Base-by-base conservation (phyloP, 1,140 invertebrate genomes). In the Heliothis virescens region DNA sequence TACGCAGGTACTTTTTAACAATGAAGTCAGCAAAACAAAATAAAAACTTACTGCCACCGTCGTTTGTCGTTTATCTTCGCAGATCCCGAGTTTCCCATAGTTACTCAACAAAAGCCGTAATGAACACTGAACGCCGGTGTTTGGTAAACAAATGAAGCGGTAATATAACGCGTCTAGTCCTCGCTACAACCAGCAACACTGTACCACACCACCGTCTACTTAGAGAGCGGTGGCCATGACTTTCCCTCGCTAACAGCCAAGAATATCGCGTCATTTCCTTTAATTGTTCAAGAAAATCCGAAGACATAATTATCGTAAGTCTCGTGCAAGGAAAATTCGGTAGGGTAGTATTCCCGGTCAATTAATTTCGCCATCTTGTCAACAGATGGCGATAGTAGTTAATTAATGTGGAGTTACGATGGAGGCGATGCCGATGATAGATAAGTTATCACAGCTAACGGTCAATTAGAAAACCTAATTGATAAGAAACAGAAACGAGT, bases 61-160 rank as follows among this genome's bases (percentile, higher is more conserved):
- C 87, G 89, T 84, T 94, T 92, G 78, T 92, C 92, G 78, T 91
- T 94, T 53, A 94, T 53, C 83, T 92, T 92, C 21, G 92, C 82
- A 18, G 92, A 94, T 63, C 91, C 92, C 7, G 90, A 87, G 84
- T 94, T 94, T 82, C 92, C 92, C 92, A 94, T 94, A 75, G 41
- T 59, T 41, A 7, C 15, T 69, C 48, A 41, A 21, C 52, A 67
- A 48, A 80, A 79, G 5, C 76, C 53, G 69, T 18, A 21, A 48
- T 60, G 78, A 13, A 63, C 73, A 76, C 59, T 52, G 18, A 76
- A 63, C 52, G 12, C 21, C 4, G n/a, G 2, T 21, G 7, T 74
- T 69, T 74, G 26, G 57, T 74, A 83, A 82, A 85, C 83, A 82
- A 83, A 69, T 21, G 47, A 60, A 63, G 71, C 72, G 57, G 48